Percentiles rank a stretch among this genome's conserved stretches.
phyloP scores from a whole-genome alignment of 37 sponge, comb jelly and placozoan genomes.

The Hormiphora californensis region DNA sequence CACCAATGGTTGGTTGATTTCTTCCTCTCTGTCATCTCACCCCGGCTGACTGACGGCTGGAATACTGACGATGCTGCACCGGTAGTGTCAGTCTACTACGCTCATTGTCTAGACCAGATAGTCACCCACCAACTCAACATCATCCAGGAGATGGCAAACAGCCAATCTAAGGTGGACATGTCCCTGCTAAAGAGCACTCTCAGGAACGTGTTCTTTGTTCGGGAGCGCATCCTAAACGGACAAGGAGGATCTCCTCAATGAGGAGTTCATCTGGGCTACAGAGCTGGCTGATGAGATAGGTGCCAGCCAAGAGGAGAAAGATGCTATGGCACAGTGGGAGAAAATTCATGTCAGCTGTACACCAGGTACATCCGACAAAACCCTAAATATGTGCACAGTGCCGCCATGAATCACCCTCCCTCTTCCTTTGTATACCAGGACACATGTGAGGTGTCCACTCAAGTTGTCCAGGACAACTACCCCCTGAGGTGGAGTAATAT shows the following conservation, averaged over 20 bases:
- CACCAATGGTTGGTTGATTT: neutral
- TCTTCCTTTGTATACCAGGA: neutral
- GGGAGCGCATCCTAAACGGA: neutral
- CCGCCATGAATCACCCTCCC: conserved; percentile 5
- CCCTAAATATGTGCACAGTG: conserved; percentile 9
- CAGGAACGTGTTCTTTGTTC: conserved; percentile 32
- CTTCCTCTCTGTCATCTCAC: conserved; percentile 19
- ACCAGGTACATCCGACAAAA: neutral
- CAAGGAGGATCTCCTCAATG: neutral
- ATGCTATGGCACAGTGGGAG: conserved; percentile 9
- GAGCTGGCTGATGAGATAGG: neutral
- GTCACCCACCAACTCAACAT: conserved; percentile 21
- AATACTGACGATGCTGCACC: neutral
- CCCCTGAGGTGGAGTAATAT: conserved; percentile 22
- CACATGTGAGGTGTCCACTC: neutral
- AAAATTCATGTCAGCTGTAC: conserved; percentile 49
- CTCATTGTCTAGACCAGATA: conserved; percentile 5
- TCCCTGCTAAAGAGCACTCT: neutral
- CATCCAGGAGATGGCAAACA: neutral
- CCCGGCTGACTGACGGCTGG: neutral
- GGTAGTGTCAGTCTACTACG: no score
- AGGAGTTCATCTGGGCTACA: neutral
- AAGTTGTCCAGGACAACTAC: neutral
- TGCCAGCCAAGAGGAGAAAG: neutral
- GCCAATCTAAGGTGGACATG: neutral